Evolutionary conservation across 2,113 vertebrate genomes (phyloP), one percentile per base, ranked within the genome.

Genomic region (Apteryx owenii): DNA sequence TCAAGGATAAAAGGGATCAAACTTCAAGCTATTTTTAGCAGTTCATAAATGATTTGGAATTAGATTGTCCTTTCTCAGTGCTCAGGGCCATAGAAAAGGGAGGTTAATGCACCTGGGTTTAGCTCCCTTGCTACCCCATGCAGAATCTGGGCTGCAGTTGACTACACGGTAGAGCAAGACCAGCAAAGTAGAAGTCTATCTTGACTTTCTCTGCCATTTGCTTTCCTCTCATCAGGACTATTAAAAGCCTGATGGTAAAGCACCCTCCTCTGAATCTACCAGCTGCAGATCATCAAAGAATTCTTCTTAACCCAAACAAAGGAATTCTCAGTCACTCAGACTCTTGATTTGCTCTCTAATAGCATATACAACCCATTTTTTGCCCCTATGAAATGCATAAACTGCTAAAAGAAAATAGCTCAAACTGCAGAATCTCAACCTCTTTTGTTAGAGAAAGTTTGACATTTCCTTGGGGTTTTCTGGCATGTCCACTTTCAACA

Each of bases 1-100:
- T 21, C 78, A 87, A 83, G 81, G 81, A 73, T 42, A 88, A 93
- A 95, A 94, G 33, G 71, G 79, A 96, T 90, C 44, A 96, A 88
- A 28, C 31, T 80, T 23, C 3, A 33, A 85, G 31, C 33, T 85
- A 44, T 77, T 94, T 95, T 95, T 91, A 87, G 64, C 0, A 2
- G 8, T 73, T 80, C 42, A 31, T 50, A 92, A 82, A 85, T 53
- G 33, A 5, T 56, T 94, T 83, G 31, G 53, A 54, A 71, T 78
- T 15, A 80, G n/a, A 33, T 38, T 93, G 66, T 60, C 46, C n/a
- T 85, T 85, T 77, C 26, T 53, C 33, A 71, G n/a, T 61, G 61
- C 61, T 64, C 16, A 75, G 64, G n/a, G 68, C 28, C 10, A 6
- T 36, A 38, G 50, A 38, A 84, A 86, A 88, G n/a, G 15, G 26